Conservation (phyloP, 2,888 invertebrate genomes). For the Sinelater perroti region DNA sequence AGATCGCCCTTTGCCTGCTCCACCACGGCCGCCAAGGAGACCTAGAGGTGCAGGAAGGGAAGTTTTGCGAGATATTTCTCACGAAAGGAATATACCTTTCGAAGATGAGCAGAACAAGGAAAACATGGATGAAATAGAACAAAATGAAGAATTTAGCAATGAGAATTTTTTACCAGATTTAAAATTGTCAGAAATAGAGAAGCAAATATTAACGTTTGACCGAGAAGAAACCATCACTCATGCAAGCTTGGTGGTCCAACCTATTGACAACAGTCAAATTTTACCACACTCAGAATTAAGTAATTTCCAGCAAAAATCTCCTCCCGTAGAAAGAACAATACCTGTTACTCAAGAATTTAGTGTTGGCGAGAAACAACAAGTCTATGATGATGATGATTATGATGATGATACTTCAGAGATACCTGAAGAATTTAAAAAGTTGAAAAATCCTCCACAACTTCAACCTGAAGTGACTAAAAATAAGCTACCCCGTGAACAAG, state of each 20-base stretch:
- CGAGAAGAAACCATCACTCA: slow-evolving; percentile 71
- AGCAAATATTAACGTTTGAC: slow-evolving; percentile 67
- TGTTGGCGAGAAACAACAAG: neutral
- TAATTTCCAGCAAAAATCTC: slow-evolving; percentile 4
- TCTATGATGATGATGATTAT: slow-evolving; percentile 29
- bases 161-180: slow-evolving; percentile 87
- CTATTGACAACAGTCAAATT: slow-evolving; percentile 62
- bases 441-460: slow-evolving; percentile 49
- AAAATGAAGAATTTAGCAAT: slow-evolving; percentile 83
- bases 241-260: slow-evolving; percentile 72
- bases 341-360: slow-evolving; percentile 42
- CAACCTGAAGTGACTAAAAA: slow-evolving; percentile 3
- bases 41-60: slow-evolving; percentile 43
- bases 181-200: slow-evolving; percentile 72
- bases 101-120: slow-evolving; percentile 13
- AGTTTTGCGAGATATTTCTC: slow-evolving; percentile 51
- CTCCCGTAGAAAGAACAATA: slow-evolving; percentile 47
- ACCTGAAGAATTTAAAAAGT: slow-evolving; percentile 51
- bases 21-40: slow-evolving; percentile 81
- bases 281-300: slow-evolving; percentile 18
- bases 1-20: slow-evolving; percentile 84
- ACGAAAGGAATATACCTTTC: slow-evolving; percentile 47
- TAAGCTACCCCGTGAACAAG: slow-evolving; percentile 42
- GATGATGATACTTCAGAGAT: slow-evolving; percentile 54
- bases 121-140: slow-evolving; percentile 61